phyloP scores from a whole-genome alignment of 2,888 invertebrate species.

The Tiliacea citrago region DNA sequence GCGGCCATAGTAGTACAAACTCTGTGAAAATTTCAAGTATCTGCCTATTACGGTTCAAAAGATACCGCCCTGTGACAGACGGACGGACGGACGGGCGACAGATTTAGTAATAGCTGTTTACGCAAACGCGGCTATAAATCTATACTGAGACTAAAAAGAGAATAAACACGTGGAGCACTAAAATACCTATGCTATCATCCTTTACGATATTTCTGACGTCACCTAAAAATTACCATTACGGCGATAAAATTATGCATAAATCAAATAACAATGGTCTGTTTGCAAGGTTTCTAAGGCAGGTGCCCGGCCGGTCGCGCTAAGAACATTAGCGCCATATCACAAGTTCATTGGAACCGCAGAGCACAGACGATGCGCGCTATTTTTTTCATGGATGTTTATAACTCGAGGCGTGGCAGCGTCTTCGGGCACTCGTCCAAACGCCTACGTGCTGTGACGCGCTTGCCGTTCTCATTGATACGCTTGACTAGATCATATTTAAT shows the following conservation, averaged over 20 bases:
- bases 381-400: constrained; percentile 71
- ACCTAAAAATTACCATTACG: constrained; percentile 30
- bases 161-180: constrained; percentile 21
- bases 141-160: neutral
- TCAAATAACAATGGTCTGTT: constrained; percentile 35
- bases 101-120: too few species aligned
- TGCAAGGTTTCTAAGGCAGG: constrained; percentile 43
- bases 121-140: neutral
- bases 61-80: too few species aligned
- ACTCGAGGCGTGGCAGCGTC: constrained; percentile 73
- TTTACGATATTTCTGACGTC: constrained; percentile 35
- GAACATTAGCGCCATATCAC: constrained; percentile 51
- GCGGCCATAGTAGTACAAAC: too few species aligned
- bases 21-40: too few species aligned
- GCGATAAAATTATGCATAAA: constrained; percentile 29
- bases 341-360: constrained; percentile 65
- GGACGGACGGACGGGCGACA: too few species aligned
- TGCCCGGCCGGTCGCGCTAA: constrained; percentile 17
- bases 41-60: too few species aligned
- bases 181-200: constrained; percentile 5
- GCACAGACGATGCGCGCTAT: constrained; percentile 30
- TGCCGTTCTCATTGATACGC: constrained; percentile 64
- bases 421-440: constrained; percentile 78
- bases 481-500: constrained; percentile 57
- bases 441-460: constrained; percentile 68